Evolutionary conservation across 2,888 invertebrate genomes (phyloP), one percentile per base, ranked within the genome.

Genomic region (Drosophila lutescens): DNA sequence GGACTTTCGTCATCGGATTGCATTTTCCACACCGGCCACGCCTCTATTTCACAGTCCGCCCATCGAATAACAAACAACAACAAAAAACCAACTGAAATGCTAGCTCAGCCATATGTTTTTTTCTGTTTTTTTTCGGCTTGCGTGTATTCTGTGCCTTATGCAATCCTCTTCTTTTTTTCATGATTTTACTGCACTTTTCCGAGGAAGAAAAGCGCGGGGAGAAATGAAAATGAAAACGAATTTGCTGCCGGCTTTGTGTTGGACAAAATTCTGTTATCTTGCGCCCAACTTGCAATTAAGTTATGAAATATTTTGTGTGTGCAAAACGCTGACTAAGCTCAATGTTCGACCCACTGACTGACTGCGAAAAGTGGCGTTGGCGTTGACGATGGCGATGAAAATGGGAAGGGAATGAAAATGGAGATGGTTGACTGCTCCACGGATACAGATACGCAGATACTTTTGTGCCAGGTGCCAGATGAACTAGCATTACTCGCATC

Each of bases 271-370:
- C 32, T 69, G 68, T 62, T 77, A 56, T 68, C 54, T 41, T 54
- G 57, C 72, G 44, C 67, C 71, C 63, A 58, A 65, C 54, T 69
- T 69, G 86, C 82, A 73, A 83, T 80, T 76, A 74, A 73, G 61
- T 83, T 83, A 88, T 86, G 88, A 83, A 83, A 83, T 88, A 50
- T 56, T 67, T 53, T 65, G 46, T 55, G 46, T 55, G 50, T 41
- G 47, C 60, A 82, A 80, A 79, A 56, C 51, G 88, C 88, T 88
- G 88, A 88, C 84, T 67, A 74, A 80, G 86, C 88, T 63, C 77
- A 79, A 69, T 71, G 12, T 32, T 23, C 68, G 71, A 72, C 76
- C 61, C 67, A 77, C 55, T 77, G 58, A 56, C 75, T 54, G 47
- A 50, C 40, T 62, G 59, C 46, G 56, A 15, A 56, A 40, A 55